Conservation (phyloP, 2,888 invertebrate species). For the Apodemia mormo region DNA sequence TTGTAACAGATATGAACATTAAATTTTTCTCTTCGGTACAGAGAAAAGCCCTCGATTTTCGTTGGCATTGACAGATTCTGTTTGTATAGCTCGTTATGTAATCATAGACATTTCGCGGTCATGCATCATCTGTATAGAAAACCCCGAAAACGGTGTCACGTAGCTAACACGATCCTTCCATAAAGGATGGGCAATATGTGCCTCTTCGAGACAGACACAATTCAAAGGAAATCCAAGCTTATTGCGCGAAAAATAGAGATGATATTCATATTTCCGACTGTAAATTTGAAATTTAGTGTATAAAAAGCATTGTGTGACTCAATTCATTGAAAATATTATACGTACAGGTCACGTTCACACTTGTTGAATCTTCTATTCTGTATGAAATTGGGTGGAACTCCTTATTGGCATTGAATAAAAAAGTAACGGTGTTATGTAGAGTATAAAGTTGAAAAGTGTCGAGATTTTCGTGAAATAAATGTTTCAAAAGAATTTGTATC, state of each 20-base stretch:
- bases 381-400: conserved; percentile 26
- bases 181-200: conserved; percentile 14
- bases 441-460: background rate
- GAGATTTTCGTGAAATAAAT: background rate
- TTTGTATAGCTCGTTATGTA: conserved; percentile 29
- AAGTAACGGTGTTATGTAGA: background rate
- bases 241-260: background rate
- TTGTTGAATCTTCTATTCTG: conserved; percentile 32
- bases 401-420: conserved; percentile 16
- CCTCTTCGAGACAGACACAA: background rate
- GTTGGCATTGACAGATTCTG: conserved; percentile 60
- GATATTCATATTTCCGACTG: background rate
- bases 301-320: conserved; percentile 4
- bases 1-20: background rate
- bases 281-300: background rate
- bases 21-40: conserved; percentile 36
- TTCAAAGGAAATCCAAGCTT: background rate
- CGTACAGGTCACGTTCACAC: conserved; percentile 30
- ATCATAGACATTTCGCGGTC: conserved; percentile 23
- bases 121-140: conserved; percentile 27
- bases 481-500: background rate
- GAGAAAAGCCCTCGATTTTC: conserved; percentile 42
- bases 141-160: conserved; percentile 19
- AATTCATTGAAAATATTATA: conserved; percentile 22
- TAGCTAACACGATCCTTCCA: conserved; percentile 13